Evolutionary conservation across 2,888 invertebrate genomes (phyloP), one percentile per base, ranked within the genome.

Genomic region (Philonicus albiceps): DNA sequence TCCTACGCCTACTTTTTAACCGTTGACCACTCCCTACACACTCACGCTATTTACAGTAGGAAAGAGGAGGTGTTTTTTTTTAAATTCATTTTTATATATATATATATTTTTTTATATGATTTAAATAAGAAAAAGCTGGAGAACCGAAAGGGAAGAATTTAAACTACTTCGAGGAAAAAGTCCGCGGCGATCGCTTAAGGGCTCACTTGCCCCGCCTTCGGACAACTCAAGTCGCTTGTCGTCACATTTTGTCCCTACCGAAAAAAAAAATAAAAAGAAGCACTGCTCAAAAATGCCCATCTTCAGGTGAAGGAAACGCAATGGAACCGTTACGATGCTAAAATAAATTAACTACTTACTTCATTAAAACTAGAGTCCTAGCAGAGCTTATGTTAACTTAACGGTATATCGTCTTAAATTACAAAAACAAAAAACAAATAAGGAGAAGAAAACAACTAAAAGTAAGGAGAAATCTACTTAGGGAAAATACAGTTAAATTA

Each of bases 271-370:
- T 31, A 31, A 31, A 31, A 31, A 31, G 31, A 31, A 37, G 76
- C 37, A 76, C 34, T 53, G 3, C 53, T 53, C 1, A 7, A 16
- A 43, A 19, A 43, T 81, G 53, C 55, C 53, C 30, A 16, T 34
- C 34, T 8, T 72, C 83, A 83, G 34, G 13, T 13, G 30, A 81
- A 64, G 72, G 40, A 64, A 64, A 84, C 34, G 64, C 30, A 64
- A 64, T 19, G 49, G 43, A 31, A 43, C 73, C 75, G 40, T 86
- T 84, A 78, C 86, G 78, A 86, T 78, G 72, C 86, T 87, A 87
- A 87, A 87, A 87, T 87, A 87, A 87, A 86, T 87, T 87, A 87
- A 85, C 87, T 87, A 87, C 87, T 87, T 87, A 87, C 27, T 31
- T 78, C 74, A 55, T 81, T 86, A 86, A 87, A 87, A 87, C 78